Evolutionary conservation across 2,888 invertebrate species (phyloP), one percentile per base, ranked within the genome.

Genomic region (Desoria tigrina): DNA sequence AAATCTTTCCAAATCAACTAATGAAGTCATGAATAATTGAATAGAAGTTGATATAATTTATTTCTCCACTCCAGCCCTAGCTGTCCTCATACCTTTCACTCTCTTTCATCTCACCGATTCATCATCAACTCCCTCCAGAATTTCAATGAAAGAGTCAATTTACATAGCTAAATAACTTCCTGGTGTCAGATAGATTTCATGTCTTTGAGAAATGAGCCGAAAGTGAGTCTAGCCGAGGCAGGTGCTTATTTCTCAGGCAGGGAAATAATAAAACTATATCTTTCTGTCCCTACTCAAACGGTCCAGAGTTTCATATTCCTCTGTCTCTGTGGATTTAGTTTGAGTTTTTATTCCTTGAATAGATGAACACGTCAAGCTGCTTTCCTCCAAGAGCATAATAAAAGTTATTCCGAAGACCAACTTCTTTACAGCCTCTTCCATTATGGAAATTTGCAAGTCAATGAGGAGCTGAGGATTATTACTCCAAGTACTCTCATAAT

Each of bases 401-500:
- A 60, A 55, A 54, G 58, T 62, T 61, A 65, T 61, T 26, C 26
- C 24, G 11, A 18, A 14, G 6, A 24, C 7, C 51, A 3, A 51
- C 11, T 6, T 7, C 26, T 51, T 51, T 24, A 4, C 26, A 63
- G 65, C 63, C 65, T 63, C 58, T 70, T 71, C 70, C 68, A 72
- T 69, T 69, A 69, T 68, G 68, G 61, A 70, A 72, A 69, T 69
- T 72, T 69, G 69, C 69, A 72, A 72, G 69, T 72, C 72, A 72
- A 72, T 69, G 72, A 72, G 69, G 65, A 65, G 66, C 68, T 55
- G 68, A 68, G 72, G 72, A 72, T 72, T 71, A 71, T 71, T 71
- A 71, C 67, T 71, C 67, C 53, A 54, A 42, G 53, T 61, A 63
- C 65, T 62, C 61, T 68, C 63, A 68, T 65, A 66, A 71, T 61